Percentiles rank a stretch among this genome's conserved stretches.
Conservation (phyloP, 2,113 vertebrate genomes). For the Gila orcuttii region DNA sequence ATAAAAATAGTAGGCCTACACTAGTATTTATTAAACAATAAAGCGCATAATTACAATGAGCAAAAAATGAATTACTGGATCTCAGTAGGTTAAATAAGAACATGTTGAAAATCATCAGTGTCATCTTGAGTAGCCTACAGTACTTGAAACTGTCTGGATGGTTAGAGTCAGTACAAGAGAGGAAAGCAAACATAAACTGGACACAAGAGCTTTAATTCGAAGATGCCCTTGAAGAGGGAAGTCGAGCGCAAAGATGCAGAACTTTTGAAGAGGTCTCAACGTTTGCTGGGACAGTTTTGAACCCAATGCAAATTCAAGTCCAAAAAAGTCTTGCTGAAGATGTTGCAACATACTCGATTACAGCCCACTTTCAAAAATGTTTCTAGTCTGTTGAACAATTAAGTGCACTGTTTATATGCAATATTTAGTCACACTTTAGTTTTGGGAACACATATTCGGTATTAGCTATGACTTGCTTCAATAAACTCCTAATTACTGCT, state of each 20-base stretch:
- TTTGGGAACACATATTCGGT: too few relatives aligned
- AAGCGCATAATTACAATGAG: not conserved
- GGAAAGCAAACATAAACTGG: not conserved
- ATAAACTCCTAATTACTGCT: too few relatives aligned
- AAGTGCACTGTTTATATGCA: not conserved
- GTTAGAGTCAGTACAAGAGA: not conserved
- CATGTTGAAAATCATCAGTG: not conserved
- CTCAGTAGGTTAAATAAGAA: too few relatives aligned
- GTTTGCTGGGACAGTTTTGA: not conserved
- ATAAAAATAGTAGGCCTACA: too few relatives aligned
- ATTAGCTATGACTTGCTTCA: too few relatives aligned
- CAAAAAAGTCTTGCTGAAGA: not conserved
- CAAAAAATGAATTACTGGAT: not conserved
- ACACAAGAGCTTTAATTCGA: not conserved
- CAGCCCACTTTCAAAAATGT: not conserved
- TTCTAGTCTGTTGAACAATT: not conserved
- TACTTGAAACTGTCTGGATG: not conserved
- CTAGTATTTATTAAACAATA: not conserved
- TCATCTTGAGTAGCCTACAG: not conserved
- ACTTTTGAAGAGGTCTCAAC: constrained; percentile 9
- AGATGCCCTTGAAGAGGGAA: not conserved
- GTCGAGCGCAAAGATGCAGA: constrained; percentile 3
- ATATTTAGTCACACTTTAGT: too few relatives aligned
- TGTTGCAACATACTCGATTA: not conserved
- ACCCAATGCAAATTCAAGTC: not conserved